Percentiles rank a stretch among this genome's conserved stretches.
Evolutionary conservation across 2,797 vertebrate species (phyloP).

Genomic region (Tragelaphus eurycerus): DNA sequence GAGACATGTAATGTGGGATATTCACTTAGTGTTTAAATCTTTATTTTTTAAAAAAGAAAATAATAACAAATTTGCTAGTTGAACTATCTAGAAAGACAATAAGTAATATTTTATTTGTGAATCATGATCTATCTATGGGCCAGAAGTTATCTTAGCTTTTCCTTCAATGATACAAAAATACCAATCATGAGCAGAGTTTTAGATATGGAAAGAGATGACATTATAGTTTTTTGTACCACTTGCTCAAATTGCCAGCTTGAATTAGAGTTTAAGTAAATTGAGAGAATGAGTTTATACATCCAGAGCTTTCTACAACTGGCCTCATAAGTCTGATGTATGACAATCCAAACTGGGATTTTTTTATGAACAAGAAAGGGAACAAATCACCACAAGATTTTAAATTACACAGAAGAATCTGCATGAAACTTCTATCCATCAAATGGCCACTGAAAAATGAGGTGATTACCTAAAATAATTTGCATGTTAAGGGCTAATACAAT

Average conservation of each 20-base stretch:
- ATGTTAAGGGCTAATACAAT: constrained; percentile 95
- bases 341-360: constrained; percentile 66
- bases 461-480: constrained; percentile 98
- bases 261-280: constrained; percentile 54
- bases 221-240: constrained; percentile 32
- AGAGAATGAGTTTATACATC: constrained; percentile 38
- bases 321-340: constrained; percentile 51
- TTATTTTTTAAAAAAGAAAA: not conserved
- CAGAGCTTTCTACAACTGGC: constrained; percentile 40
- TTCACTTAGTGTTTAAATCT: not conserved
- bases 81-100: not conserved
- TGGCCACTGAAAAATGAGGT: constrained; percentile 95
- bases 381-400: constrained; percentile 79
- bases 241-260: constrained; percentile 65
- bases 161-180: constrained; percentile 43
- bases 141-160: not conserved
- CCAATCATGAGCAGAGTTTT: not conserved
- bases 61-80: not conserved
- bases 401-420: constrained; percentile 81
- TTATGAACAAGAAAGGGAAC: constrained; percentile 71
- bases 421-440: constrained; percentile 92
- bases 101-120: not conserved
- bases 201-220: not conserved
- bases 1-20: not conserved
- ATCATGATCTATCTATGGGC: not conserved